Percentiles rank a stretch among this genome's conserved stretches.
Conservation (phyloP, 92 coral and sea anemone species). For the Epizoanthus stellaris region DNA sequence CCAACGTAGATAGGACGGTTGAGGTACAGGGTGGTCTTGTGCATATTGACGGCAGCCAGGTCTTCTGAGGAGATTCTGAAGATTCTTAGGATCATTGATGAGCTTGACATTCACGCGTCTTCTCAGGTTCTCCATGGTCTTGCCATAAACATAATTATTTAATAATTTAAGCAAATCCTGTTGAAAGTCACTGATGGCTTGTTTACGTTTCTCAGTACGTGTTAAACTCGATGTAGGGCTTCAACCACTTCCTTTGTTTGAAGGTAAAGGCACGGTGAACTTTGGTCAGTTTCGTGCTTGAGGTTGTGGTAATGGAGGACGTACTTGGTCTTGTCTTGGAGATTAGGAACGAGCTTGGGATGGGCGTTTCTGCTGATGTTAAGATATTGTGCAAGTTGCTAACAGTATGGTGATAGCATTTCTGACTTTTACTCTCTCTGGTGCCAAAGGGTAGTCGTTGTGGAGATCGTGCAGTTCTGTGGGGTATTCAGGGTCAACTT, state of each 20-base stretch:
- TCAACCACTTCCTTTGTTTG: slow-evolving; percentile 43
- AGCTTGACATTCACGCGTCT: slow-evolving; percentile 25
- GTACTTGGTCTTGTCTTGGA: slow-evolving; percentile 6
- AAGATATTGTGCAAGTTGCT: slow-evolving; percentile 15
- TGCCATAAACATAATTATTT: no score
- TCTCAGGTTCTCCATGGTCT: slow-evolving; percentile 2
- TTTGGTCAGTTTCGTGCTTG: slow-evolving; percentile 19
- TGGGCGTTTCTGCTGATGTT: background rate
- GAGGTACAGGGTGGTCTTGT: slow-evolving; percentile 10
- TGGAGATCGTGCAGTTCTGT: slow-evolving; percentile 42
- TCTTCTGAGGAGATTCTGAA: slow-evolving; percentile 24
- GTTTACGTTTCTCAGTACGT: slow-evolving; percentile 51
- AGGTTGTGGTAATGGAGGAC: slow-evolving; percentile 20
- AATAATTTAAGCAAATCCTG: no score
- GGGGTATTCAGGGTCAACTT: slow-evolving; percentile 51
- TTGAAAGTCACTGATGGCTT: slow-evolving; percentile 4
- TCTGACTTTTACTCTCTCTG: slow-evolving; percentile 53
- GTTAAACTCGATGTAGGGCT: slow-evolving; percentile 50
- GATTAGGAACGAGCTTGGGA: slow-evolving; percentile 25
- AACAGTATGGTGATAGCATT: slow-evolving; percentile 52
- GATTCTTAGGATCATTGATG: no score
- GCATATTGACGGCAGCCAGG: slow-evolving; percentile 57
- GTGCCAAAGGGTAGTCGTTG: slow-evolving; percentile 54
- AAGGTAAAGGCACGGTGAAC: slow-evolving; percentile 44
- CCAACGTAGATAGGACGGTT: slow-evolving; percentile 63